phyloP scores from a whole-genome alignment of 1,140 invertebrate genomes.

The Zophobas atratus region DNA sequence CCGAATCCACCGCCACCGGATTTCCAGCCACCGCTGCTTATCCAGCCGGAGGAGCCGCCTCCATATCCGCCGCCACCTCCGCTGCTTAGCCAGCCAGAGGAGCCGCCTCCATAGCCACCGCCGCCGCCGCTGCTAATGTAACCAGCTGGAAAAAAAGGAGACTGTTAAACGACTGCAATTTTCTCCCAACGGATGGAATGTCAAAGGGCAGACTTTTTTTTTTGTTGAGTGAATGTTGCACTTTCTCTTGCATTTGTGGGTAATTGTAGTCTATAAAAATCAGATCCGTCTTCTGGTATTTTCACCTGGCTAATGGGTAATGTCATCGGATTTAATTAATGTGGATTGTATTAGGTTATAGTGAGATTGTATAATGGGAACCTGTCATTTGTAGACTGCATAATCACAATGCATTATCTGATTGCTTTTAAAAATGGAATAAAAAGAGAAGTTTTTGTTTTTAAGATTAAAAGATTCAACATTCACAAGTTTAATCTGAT shows the following conservation, averaged over 20 bases:
- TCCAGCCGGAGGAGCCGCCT: conserved; percentile 43
- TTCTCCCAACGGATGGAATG: conserved; percentile 1
- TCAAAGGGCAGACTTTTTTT: conserved; percentile 24
- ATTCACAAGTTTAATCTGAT: too few relatives aligned
- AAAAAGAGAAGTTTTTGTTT: too few relatives aligned
- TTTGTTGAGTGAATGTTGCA: conserved; percentile 7
- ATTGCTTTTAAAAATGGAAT: too few relatives aligned
- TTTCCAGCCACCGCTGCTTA: conserved; percentile 18
- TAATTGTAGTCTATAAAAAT: conserved; percentile 22
- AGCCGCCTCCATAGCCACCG: conserved; percentile 37
- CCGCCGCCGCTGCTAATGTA: conserved; percentile 54
- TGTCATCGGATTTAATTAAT: conserved; percentile 18
- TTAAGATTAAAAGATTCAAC: too few relatives aligned
- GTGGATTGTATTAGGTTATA: not conserved
- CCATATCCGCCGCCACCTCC: conserved; percentile 42
- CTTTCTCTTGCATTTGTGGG: conserved; percentile 6
- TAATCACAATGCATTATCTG: too few relatives aligned
- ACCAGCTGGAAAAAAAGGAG: conserved; percentile 53
- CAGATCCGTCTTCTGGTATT: not conserved
- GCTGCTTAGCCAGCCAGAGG: conserved; percentile 44
- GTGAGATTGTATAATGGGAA: too few relatives aligned
- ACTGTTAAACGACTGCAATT: not conserved
- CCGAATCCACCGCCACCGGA: conserved; percentile 35
- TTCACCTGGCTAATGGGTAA: not conserved
- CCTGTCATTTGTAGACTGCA: too few relatives aligned